A percentile compares a stretch with the other conserved stretches of the same genome.
These are phyloP conservation scores for Troides aeacus DNA, from an alignment of 2,888 invertebrate genomes.

Conservation along the genomic window DNA sequence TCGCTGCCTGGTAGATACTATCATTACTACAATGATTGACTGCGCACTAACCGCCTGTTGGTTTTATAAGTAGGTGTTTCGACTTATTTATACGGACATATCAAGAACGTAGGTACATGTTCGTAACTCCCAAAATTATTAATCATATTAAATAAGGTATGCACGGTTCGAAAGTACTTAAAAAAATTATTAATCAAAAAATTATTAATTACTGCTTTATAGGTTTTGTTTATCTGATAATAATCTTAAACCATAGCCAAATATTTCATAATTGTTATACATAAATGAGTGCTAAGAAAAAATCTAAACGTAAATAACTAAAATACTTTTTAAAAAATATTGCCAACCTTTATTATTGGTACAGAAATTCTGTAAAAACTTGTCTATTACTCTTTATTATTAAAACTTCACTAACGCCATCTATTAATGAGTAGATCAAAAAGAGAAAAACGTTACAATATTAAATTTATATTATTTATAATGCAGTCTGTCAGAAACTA, in stretches of 20 bases:
- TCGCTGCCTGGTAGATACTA: constrained; percentile 53
- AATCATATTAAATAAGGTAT: neutral
- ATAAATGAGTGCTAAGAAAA: too few species aligned
- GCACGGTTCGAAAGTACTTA: neutral
- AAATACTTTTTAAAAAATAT: too few species aligned
- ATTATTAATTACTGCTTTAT: too few species aligned
- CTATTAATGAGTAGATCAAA: neutral
- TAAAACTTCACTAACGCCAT: neutral
- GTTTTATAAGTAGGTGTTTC: constrained; percentile 37
- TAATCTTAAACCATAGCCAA: too few species aligned
- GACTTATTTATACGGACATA: constrained; percentile 27
- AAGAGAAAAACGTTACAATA: too few species aligned
- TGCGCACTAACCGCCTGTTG: constrained; percentile 61
- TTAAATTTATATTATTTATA: too few species aligned
- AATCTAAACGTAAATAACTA: too few species aligned
- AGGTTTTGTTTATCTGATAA: too few species aligned
- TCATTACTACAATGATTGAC: constrained; percentile 74
- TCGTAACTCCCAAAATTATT: neutral
- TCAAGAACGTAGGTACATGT: constrained; percentile 16
- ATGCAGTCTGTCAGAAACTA: too few species aligned
- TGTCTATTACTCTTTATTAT: neutral
- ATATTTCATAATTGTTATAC: too few species aligned
- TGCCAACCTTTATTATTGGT: neutral
- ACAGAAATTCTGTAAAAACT: neutral
- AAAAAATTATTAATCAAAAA: neutral